Evolutionary conservation across 2,797 vertebrate species (phyloP).

Genomic region (Siniperca obscura): DNA sequence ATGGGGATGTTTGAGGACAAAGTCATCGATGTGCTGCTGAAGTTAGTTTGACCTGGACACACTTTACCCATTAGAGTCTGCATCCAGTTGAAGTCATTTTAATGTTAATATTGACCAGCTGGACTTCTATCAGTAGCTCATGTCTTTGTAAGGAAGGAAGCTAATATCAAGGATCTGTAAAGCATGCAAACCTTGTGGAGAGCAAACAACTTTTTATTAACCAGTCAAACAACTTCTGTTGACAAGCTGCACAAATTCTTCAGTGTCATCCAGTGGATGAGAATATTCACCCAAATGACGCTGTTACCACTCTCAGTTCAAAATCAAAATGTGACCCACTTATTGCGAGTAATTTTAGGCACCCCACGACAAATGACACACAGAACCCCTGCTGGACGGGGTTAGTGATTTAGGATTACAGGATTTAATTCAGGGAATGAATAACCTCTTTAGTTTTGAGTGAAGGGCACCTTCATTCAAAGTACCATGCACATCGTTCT

Average conservation of each 20-base stretch:
- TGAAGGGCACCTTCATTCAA: slow-evolving; percentile 29
- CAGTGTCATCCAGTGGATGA: neutral
- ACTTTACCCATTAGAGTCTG: neutral
- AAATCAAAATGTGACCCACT: neutral
- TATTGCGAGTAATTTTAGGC: neutral
- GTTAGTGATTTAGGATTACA: neutral
- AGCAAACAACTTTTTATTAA: slow-evolving; percentile 2
- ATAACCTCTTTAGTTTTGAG: slow-evolving; percentile 1
- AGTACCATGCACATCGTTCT: neutral
- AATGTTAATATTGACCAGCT: neutral
- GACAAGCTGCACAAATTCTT: neutral
- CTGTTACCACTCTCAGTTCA: neutral
- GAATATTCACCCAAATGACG: neutral
- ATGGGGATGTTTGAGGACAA: too few species aligned
- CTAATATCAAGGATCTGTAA: neutral
- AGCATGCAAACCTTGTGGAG: neutral
- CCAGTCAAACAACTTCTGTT: neutral
- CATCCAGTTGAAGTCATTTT: neutral
- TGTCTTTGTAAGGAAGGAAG: neutral
- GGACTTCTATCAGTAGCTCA: neutral
- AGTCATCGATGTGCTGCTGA: neutral
- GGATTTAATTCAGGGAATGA: slow-evolving; percentile 6
- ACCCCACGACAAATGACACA: neutral
- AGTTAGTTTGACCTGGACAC: too few species aligned
- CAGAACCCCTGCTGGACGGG: neutral